Base-by-base conservation (phyloP, 2,888 invertebrate genomes). In the Itoplectis maculator region DNA sequence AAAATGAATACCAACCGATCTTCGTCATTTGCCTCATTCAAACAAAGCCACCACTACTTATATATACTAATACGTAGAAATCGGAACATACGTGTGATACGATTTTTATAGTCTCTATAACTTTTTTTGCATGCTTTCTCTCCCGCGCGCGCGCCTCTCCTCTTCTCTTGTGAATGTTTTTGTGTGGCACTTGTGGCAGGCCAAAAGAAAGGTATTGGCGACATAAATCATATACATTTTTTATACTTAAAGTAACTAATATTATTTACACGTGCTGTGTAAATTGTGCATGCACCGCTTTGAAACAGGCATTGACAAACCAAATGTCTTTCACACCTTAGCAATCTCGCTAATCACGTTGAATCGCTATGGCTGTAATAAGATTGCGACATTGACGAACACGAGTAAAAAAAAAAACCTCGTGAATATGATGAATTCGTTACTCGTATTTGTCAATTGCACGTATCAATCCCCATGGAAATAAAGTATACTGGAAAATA, bases 181-280 rank as follows among this genome's bases (percentile, higher is more conserved):
- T 95, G 93, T 95, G 94, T 96, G 95, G 95, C 95, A 95, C 94
- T 94, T 94, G 94, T 94, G 94, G 94, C 94, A 95, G 95, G 94
- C 95, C 94, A 94, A 95, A 93, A 95, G 95, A 92, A 94, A 94
- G 94, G 94, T 94, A 94, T 94, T 94, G 93, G 93, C 94, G 93
- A 89, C 85, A 90, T 89, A 89, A 91, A 18, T 91, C 89, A 92
- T 91, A 93, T 92, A 90, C 84, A 88, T 89, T 88, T 90, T 59
- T 91, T 90, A 90, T 91, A 91, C 13, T 93, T 91, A 40, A 56
- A 66, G 59, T 29, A 29, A 61, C 20, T 45, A 51, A 29, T 42
- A 29, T 54, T 54, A 56, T 66, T 37, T 35, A 61, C 47, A 40
- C 35, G 37, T 59, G 56, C 20, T 51, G 47, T 47, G 59, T 61